Base-by-base conservation (phyloP, 2,113 vertebrate genomes). In the Mionectes macconnelli region DNA sequence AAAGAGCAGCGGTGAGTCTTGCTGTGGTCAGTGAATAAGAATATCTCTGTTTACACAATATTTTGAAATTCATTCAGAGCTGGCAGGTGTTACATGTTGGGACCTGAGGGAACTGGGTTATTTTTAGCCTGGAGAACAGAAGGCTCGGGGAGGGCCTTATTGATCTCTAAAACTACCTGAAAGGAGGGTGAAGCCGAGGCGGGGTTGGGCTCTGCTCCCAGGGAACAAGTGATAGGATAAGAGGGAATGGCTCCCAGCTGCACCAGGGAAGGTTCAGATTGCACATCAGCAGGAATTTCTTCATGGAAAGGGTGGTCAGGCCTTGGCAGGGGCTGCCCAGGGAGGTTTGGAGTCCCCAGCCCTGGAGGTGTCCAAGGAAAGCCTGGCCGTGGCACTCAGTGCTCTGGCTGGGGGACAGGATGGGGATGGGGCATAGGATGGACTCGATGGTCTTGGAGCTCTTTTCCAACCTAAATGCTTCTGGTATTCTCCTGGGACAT, bases 181-280 rank as follows among this genome's bases (percentile, higher is more conserved):
- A 31, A 76, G 55, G 56, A 62, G 47, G 31, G 23, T 15, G 4
- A 6, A 90, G 30, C 2, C 0, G n/a, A 0, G 16, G 4, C 10
- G 6, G 15, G 2, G 0, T 84, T 35, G 0, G 47, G 14, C 55
- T 69, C 5, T 77, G 24, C 22, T 84, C 4, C 24, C 35, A 55
- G n/a, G 55, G 4, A 69, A 19, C 0, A 33, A 45, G 40, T 0
- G 35, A 42, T 35, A 63, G 40, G 8, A 76, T 0, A 1, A 69
- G 31, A 90, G 30, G 55, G 0, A 76, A 49, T 0, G 4, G 18
- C n/a, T 56, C 37, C 63, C 63, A 10, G 12, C 25, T 84, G 63
- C 0, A 3, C 21, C 55, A 27, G 55, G 53, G 24, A 1, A 62
- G 47, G 47, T 2, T 62, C n/a, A 62, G 2, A 1, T 0, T 49